These are phyloP conservation scores for Aphrocallistes beatrix DNA, from an alignment of 37 sponge, comb jelly and placozoan genomes.

Conservation along the genomic window DNA sequence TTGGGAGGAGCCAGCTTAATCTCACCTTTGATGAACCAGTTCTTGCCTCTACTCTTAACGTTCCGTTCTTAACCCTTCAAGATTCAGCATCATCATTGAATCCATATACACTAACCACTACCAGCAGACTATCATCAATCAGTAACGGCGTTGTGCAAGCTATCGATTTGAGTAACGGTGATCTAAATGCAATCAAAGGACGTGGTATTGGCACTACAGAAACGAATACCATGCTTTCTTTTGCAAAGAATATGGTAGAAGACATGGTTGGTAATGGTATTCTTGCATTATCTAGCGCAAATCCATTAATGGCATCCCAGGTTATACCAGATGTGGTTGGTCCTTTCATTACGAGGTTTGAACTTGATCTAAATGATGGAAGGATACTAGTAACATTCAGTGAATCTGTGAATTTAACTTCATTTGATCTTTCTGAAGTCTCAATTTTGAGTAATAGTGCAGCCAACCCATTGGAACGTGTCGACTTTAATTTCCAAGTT, in stretches of 20 bases:
- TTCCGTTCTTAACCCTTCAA: slow-evolving; percentile 28
- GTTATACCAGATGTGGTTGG: slow-evolving; percentile 43
- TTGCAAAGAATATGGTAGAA: slow-evolving; percentile 29
- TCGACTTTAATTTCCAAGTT: background rate
- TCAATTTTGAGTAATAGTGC: background rate
- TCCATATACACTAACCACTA: slow-evolving; percentile 34
- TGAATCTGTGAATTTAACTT: slow-evolving; percentile 47
- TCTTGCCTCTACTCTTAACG: slow-evolving; percentile 10
- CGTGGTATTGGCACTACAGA: slow-evolving; percentile 37
- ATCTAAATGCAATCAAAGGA: slow-evolving; percentile 58
- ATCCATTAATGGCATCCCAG: slow-evolving; percentile 33
- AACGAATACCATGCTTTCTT: slow-evolving; percentile 35
- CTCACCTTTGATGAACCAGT: slow-evolving; percentile 71
- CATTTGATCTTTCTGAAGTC: slow-evolving; percentile 29
- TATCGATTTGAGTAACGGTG: slow-evolving; percentile 27
- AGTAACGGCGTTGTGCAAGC: slow-evolving; percentile 30
- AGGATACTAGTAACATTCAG: slow-evolving; percentile 52
- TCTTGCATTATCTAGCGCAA: background rate
- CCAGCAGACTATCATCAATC: slow-evolving; percentile 9
- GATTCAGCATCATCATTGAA: background rate
- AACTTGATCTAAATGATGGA: slow-evolving; percentile 56
- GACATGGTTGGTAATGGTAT: slow-evolving; percentile 57
- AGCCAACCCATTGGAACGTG: background rate
- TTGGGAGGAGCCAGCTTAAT: slow-evolving; percentile 35
- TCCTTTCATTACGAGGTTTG: slow-evolving; percentile 50